These are phyloP conservation scores for Ormyrus labotus DNA, from an alignment of 2,888 invertebrate species.

Conservation along the genomic window DNA sequence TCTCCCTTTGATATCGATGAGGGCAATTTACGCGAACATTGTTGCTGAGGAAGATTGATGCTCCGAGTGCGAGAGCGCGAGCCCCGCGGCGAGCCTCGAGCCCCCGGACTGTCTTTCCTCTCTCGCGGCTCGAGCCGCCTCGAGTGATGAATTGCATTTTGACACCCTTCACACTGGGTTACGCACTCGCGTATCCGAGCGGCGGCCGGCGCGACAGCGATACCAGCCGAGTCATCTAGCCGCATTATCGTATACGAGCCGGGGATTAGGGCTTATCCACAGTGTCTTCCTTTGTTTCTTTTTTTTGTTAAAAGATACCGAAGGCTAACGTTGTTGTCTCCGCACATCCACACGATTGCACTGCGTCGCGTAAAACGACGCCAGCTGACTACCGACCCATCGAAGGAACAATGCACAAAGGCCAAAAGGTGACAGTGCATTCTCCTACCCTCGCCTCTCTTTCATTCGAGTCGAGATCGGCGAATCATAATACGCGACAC, in stretches of 20 bases:
- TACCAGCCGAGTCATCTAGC: conserved; percentile 56
- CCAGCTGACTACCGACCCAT: too few relatives aligned
- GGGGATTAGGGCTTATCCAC: too few relatives aligned
- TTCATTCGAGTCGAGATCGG: too few relatives aligned
- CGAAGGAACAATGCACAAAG: too few relatives aligned
- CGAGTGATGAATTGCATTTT: conserved; percentile 70
- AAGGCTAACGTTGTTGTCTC: too few relatives aligned
- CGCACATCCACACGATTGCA: too few relatives aligned
- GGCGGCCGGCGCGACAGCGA: conserved; percentile 60
- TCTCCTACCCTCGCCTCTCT: too few relatives aligned
- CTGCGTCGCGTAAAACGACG: too few relatives aligned
- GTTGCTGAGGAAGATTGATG: conserved; percentile 74
- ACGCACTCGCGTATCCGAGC: conserved; percentile 4
- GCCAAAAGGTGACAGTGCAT: too few relatives aligned
- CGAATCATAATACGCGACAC: neutral
- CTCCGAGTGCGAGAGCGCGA: conserved; percentile 67
- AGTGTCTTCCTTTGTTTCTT: neutral
- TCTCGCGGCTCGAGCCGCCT: neutral
- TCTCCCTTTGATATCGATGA: conserved; percentile 73
- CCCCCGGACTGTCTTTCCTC: conserved; percentile 44
- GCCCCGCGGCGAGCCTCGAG: conserved; percentile 16
- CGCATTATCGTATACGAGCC: neutral
- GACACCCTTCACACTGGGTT: conserved; percentile 61
- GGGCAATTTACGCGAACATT: conserved; percentile 74
- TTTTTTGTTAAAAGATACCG: too few relatives aligned